Conservation (phyloP, 2,113 vertebrate genomes). For the Hippoglossus stenolepis region DNA sequence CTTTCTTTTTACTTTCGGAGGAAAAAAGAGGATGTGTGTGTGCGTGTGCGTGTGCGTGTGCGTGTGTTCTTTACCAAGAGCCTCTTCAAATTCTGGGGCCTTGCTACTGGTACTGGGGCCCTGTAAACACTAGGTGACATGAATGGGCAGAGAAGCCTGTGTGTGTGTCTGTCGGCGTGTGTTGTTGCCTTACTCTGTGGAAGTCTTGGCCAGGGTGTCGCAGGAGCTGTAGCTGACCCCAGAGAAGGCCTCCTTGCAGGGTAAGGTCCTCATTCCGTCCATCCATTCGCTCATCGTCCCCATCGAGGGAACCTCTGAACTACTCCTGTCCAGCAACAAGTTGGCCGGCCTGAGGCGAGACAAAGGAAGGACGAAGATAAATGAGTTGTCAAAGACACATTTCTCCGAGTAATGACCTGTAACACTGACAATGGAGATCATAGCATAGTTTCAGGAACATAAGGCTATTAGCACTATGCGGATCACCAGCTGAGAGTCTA, state of each 20-base stretch:
- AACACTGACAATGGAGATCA: background rate
- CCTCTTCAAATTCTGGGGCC: conserved; percentile 47
- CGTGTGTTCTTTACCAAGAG: conserved; percentile 46
- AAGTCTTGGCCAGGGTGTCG: conserved; percentile 96
- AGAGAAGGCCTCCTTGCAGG: conserved; percentile 95
- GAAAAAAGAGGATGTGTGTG: conserved; percentile 34
- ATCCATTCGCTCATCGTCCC: conserved; percentile 91
- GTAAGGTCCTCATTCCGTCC: conserved; percentile 90
- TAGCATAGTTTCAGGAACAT: conserved; percentile 17
- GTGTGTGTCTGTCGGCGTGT: conserved; percentile 26
- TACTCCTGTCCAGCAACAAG: conserved; percentile 94
- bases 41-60: conserved; percentile 36
- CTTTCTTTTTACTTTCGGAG: conserved; percentile 57
- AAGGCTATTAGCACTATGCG: background rate
- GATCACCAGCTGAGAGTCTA: conserved; percentile 4
- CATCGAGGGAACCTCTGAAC: conserved; percentile 87
- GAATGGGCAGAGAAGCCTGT: conserved; percentile 48
- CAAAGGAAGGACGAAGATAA: conserved; percentile 3
- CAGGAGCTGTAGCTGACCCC: conserved; percentile 97
- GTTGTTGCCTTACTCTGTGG: conserved; percentile 89
- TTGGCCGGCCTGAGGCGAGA: conserved; percentile 88
- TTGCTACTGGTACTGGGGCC: conserved; percentile 37
- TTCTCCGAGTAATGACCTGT: background rate
- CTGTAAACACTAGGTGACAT: conserved; percentile 55
- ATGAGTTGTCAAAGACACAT: background rate